These are phyloP conservation scores for Mythimna lalbum DNA, from an alignment of 2,888 invertebrate species.

Conservation along the genomic window DNA sequence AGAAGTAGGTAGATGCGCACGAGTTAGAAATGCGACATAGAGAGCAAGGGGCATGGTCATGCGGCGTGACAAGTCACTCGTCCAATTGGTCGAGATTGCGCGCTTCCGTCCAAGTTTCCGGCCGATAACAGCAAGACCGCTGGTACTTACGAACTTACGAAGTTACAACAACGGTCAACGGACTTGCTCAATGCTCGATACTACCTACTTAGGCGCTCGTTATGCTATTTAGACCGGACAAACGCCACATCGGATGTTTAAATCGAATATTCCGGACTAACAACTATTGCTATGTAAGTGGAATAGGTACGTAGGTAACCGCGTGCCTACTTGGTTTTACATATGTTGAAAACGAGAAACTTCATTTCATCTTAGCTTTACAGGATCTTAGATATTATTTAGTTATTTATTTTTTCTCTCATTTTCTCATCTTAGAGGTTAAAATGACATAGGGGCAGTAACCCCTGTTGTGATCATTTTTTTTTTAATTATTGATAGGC, in stretches of 20 bases:
- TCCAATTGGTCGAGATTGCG: slow-evolving; percentile 90
- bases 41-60: slow-evolving; percentile 83
- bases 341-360: background rate
- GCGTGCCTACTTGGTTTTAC: slow-evolving; percentile 4
- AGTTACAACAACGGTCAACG: slow-evolving; percentile 85
- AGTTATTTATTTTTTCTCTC: background rate
- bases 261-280: slow-evolving; percentile 58
- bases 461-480: background rate
- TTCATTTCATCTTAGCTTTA: background rate
- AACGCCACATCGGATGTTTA: slow-evolving; percentile 60
- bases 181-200: slow-evolving; percentile 73
- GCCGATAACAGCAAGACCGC: slow-evolving; percentile 86
- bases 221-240: slow-evolving; percentile 61
- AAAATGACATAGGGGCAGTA: too few species aligned
- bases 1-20: slow-evolving; percentile 55
- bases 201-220: slow-evolving; percentile 62
- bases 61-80: slow-evolving; percentile 84
- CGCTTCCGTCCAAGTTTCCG: slow-evolving; percentile 89
- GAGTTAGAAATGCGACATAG: slow-evolving; percentile 68
- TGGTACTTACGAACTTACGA: slow-evolving; percentile 68
- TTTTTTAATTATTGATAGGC: too few species aligned
- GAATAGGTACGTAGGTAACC: slow-evolving; percentile 4
- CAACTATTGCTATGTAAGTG: slow-evolving; percentile 34
- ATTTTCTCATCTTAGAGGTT: background rate
- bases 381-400: background rate